Evolutionary conservation across 2,113 vertebrate genomes (phyloP).

Genomic region (Hemibagrus wyckioides): DNA sequence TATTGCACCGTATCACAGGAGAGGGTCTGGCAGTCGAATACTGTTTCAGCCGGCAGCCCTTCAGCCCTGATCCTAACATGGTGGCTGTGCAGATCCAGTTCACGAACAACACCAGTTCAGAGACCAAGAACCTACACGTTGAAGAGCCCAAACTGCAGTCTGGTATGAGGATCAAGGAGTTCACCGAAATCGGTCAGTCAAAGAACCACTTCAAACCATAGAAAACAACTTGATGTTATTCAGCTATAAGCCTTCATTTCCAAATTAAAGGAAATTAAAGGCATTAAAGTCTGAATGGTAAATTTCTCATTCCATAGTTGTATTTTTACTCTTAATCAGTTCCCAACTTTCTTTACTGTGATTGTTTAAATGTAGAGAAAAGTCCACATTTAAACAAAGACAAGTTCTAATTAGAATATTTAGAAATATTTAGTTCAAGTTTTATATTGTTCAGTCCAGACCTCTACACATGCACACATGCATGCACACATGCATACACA

Average conservation of each 20-base stretch:
- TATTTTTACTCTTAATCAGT: not conserved
- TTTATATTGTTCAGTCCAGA: not conserved
- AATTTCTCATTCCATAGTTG: not conserved
- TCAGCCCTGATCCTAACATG: constrained; percentile 86
- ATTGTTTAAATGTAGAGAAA: not conserved
- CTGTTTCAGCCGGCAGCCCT: constrained; percentile 89
- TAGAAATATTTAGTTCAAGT: not conserved
- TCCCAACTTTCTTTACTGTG: not conserved
- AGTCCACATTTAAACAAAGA: not conserved
- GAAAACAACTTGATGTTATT: not conserved
- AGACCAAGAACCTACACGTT: constrained; percentile 83
- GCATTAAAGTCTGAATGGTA: not conserved
- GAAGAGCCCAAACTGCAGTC: constrained; percentile 85
- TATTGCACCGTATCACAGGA: constrained; percentile 90
- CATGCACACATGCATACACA: no score
- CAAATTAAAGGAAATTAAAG: not conserved
- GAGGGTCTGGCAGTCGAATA: constrained; percentile 92
- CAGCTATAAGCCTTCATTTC: not conserved
- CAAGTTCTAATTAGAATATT: no score
- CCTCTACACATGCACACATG: no score
- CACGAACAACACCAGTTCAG: constrained; percentile 84
- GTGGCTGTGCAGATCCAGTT: constrained; percentile 92
- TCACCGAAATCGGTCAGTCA: constrained; percentile 86
- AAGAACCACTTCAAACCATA: not conserved
- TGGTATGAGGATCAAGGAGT: constrained; percentile 91